A percentile compares a stretch with the other conserved stretches of the same genome.
phyloP scores from a whole-genome alignment of 2,113 vertebrate genomes.

The Sceloporus undulatus region DNA sequence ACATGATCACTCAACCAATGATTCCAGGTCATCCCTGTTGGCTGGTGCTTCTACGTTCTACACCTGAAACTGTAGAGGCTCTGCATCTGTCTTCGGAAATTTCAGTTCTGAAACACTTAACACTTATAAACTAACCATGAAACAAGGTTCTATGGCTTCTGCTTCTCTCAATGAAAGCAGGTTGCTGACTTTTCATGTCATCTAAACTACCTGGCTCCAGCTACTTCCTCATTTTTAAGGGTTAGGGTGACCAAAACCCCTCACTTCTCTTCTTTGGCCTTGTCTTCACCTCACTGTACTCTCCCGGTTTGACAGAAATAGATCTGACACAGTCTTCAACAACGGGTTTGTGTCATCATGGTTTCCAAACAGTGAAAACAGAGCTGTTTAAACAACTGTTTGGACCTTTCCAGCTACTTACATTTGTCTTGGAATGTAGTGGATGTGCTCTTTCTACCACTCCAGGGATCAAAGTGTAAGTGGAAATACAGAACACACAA shows the following conservation, averaged over 20 bases:
- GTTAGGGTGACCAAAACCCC: not conserved
- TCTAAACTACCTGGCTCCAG: too few species aligned
- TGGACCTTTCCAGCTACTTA: not conserved
- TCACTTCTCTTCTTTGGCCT: not conserved
- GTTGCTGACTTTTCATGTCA: too few species aligned
- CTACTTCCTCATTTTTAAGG: not conserved
- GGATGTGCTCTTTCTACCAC: not conserved
- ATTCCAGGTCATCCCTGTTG: too few species aligned
- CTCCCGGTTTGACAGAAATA: not conserved
- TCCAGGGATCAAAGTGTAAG: not conserved
- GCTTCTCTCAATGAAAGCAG: too few species aligned
- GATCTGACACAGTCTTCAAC: too few species aligned
- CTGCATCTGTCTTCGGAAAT: too few species aligned
- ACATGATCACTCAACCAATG: too few species aligned
- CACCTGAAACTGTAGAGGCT: too few species aligned
- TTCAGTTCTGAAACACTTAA: too few species aligned
- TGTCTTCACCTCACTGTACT: not conserved
- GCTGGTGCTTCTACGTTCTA: too few species aligned
- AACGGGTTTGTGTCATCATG: not conserved
- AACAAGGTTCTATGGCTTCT: too few species aligned
- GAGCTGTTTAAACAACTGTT: conserved; percentile 6
- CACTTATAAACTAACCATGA: too few species aligned
- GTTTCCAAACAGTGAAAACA: not conserved
- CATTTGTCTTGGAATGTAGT: conserved; percentile 11
- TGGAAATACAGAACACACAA: conserved; percentile 17